Percentiles rank a stretch among this genome's conserved stretches.
These are phyloP conservation scores for Promerops cafer DNA, from an alignment of 2,113 vertebrate species.

Conservation along the genomic window DNA sequence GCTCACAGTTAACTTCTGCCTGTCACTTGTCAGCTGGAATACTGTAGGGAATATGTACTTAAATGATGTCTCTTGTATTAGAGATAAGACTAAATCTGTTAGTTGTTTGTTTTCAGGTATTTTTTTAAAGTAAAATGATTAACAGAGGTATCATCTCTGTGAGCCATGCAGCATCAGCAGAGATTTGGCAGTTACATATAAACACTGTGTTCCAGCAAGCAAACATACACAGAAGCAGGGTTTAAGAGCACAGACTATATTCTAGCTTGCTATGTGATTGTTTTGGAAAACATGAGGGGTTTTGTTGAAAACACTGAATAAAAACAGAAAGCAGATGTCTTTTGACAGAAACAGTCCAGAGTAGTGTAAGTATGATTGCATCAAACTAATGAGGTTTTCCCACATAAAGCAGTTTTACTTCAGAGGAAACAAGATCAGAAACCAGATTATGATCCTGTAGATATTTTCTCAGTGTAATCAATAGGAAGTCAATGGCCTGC, in stretches of 20 bases:
- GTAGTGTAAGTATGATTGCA: neutral
- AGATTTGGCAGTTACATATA: neutral
- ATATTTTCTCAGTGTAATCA: neutral
- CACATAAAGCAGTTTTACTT: neutral
- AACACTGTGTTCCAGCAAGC: neutral
- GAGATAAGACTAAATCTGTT: neutral
- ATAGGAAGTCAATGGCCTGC: neutral
- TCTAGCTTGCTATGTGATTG: neutral
- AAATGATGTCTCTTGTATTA: neutral
- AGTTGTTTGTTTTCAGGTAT: neutral
- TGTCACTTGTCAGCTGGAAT: slow-evolving; percentile 23
- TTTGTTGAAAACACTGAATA: neutral
- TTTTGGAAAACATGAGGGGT: neutral
- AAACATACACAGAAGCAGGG: neutral
- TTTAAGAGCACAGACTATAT: neutral
- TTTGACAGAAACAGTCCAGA: neutral
- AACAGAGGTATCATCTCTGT: neutral
- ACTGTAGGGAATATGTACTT: neutral
- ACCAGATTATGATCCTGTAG: neutral
- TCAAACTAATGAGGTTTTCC: neutral
- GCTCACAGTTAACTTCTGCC: slow-evolving; percentile 5
- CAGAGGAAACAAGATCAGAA: neutral
- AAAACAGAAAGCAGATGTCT: neutral
- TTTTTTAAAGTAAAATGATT: neutral
- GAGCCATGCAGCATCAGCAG: neutral